Conservation (phyloP, 2,888 invertebrate species). For the Saturnia pavonia region DNA sequence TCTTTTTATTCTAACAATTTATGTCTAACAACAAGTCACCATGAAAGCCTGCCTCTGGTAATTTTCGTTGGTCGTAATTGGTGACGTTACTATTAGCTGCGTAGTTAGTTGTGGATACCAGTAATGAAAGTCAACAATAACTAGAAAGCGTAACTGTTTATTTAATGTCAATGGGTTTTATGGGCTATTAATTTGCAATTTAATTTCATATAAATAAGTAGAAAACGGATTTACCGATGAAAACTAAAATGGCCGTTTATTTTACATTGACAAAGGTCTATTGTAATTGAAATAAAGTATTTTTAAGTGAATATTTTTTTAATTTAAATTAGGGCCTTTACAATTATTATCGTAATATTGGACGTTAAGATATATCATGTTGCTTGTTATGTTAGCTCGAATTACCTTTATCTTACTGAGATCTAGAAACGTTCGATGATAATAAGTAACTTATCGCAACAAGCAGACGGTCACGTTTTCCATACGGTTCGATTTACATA, state of each 20-base stretch:
- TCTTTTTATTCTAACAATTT: no score
- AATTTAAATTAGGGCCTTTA: background rate
- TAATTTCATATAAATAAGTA: background rate
- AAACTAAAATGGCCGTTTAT: background rate
- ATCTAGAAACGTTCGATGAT: constrained; percentile 4
- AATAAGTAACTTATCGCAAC: constrained; percentile 24
- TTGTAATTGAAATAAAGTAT: background rate
- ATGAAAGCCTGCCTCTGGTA: no score
- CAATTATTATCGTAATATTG: background rate
- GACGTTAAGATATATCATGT: background rate
- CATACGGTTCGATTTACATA: constrained; percentile 43
- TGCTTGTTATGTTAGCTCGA: background rate
- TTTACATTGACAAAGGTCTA: background rate
- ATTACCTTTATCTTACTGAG: background rate
- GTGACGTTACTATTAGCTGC: no score
- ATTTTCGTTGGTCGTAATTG: no score
- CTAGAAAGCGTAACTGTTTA: background rate
- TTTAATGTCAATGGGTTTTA: background rate
- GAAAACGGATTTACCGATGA: background rate
- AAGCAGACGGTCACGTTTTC: constrained; percentile 48
- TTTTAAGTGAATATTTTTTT: background rate
- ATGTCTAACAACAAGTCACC: no score
- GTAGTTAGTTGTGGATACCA: no score
- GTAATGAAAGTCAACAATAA: background rate
- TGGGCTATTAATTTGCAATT: background rate